A percentile compares a stretch with the other conserved stretches of the same genome.
These are phyloP conservation scores for Siphonodentalium dalli DNA, from an alignment of 2,888 invertebrate genomes.

Conservation along the genomic window DNA sequence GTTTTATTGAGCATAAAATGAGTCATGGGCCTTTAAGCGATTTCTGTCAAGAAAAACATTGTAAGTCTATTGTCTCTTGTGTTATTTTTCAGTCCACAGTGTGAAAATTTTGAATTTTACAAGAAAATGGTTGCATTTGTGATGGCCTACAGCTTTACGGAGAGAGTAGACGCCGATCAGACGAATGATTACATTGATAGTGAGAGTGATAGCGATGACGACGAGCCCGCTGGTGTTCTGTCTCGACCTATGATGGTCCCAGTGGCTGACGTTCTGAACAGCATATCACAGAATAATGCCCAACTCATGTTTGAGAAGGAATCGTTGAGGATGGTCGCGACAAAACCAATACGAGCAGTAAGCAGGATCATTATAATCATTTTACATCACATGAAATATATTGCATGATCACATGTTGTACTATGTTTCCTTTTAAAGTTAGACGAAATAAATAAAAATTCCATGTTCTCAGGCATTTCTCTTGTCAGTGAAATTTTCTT, in stretches of 20 bases:
- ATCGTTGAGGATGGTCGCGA: constrained; percentile 58
- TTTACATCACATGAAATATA: background rate
- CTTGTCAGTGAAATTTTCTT: no score
- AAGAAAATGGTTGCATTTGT: constrained; percentile 65
- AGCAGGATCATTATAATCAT: background rate
- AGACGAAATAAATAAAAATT: no score
- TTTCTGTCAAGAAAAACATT: background rate
- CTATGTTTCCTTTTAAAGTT: no score
- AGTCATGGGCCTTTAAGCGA: background rate
- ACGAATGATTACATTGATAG: constrained; percentile 21
- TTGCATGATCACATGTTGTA: no score
- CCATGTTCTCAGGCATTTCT: no score
- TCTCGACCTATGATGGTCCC: constrained; percentile 64
- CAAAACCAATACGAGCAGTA: constrained; percentile 53
- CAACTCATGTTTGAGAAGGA: constrained; percentile 58
- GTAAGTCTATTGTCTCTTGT: background rate
- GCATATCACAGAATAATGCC: constrained; percentile 62
- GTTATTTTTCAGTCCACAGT: constrained; percentile 29
- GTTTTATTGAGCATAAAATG: no score
- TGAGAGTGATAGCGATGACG: constrained; percentile 41
- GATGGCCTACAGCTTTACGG: constrained; percentile 66
- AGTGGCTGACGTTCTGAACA: constrained; percentile 64
- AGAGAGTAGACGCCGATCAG: constrained; percentile 36
- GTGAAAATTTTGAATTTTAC: constrained; percentile 53
- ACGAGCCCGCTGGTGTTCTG: constrained; percentile 29